These are phyloP conservation scores for Semnornis frantzii DNA, from an alignment of 2,113 vertebrate species.

Conservation along the genomic window DNA sequence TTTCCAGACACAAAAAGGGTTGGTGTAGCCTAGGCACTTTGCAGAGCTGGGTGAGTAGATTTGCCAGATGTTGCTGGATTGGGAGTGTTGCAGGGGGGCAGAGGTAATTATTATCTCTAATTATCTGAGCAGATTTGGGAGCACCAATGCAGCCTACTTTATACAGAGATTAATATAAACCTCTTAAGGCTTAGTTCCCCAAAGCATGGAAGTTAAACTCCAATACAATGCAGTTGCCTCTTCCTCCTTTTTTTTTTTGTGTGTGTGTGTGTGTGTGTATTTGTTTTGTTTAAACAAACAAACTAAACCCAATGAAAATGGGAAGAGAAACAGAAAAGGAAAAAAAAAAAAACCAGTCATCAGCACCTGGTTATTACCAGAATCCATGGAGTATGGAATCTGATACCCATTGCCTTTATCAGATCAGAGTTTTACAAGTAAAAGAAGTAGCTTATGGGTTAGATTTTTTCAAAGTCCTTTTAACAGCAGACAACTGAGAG, in stretches of 20 bases:
- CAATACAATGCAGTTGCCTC: neutral
- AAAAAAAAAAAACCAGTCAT: neutral
- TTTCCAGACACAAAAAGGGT: neutral
- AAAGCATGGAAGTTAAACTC: neutral
- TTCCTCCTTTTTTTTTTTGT: no score
- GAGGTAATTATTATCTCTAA: neutral
- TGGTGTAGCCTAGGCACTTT: neutral
- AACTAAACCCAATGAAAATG: neutral
- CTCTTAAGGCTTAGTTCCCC: neutral
- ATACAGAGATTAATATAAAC: neutral
- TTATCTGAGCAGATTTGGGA: neutral
- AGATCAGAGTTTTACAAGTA: neutral
- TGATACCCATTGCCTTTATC: neutral
- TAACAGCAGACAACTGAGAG: neutral
- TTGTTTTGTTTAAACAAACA: neutral
- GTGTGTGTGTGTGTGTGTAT: no score
- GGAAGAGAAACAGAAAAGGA: neutral
- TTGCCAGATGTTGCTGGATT: fast-evolving
- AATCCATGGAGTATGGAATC: neutral
- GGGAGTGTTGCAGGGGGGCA: neutral
- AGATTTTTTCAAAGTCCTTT: conserved; percentile 11
- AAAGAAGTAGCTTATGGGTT: neutral
- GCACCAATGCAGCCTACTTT: neutral
- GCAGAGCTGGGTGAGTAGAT: neutral
- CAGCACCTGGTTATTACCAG: neutral